These are phyloP conservation scores for Halcyon senegalensis DNA, from an alignment of 2,113 vertebrate species.

Conservation along the genomic window DNA sequence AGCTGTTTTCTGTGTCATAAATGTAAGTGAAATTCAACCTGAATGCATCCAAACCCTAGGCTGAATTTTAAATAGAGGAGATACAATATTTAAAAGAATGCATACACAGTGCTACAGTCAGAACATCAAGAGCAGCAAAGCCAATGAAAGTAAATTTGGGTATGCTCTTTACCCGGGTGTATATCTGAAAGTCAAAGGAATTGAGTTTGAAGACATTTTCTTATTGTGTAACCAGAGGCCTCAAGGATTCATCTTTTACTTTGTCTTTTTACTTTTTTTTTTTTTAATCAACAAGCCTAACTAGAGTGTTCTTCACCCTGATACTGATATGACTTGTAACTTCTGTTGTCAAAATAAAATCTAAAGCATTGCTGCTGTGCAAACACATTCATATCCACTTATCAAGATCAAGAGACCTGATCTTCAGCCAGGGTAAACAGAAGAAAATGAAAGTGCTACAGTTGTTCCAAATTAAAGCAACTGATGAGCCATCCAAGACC, in stretches of 20 bases:
- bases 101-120: not conserved
- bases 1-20: not conserved
- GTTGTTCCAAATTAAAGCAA: not conserved
- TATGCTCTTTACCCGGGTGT: not conserved
- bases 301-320: not conserved
- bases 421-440: not conserved
- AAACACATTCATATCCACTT: not conserved
- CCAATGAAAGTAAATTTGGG: not conserved
- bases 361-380: not conserved
- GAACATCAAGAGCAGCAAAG: not conserved
- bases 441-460: not conserved
- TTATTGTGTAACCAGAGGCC: not conserved
- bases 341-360: not conserved
- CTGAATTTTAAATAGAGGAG: not conserved
- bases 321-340: not conserved
- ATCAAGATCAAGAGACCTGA: not conserved
- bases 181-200: not conserved
- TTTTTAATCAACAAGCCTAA: not conserved
- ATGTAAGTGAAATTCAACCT: not conserved
- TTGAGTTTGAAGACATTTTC: not conserved
- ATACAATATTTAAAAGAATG: not conserved
- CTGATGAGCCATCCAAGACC: not conserved
- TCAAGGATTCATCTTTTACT: not conserved
- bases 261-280: not conserved
- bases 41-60: not conserved